These are phyloP conservation scores for Pituophis catenifer DNA, from an alignment of 2,113 vertebrate genomes.

Conservation along the genomic window DNA sequence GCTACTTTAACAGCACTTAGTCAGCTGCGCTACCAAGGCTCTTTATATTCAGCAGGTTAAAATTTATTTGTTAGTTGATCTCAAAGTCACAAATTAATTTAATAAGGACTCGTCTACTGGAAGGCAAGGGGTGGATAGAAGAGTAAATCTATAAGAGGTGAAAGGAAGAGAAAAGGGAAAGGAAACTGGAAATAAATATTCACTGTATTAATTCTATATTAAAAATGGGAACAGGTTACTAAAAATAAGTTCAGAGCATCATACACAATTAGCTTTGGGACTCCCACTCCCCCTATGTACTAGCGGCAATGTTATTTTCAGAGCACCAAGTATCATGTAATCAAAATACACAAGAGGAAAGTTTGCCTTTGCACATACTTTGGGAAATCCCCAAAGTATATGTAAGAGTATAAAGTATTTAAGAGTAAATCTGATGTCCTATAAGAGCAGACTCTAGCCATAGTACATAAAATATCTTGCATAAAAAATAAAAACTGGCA, in stretches of 20 bases:
- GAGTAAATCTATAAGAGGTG: conserved; percentile 1
- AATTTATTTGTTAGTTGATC: background rate
- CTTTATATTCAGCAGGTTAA: background rate
- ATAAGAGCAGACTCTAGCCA: background rate
- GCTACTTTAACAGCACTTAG: no score
- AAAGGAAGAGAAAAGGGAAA: background rate
- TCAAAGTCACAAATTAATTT: background rate
- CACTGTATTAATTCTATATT: conserved; percentile 11
- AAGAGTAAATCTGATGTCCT: background rate
- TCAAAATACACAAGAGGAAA: background rate
- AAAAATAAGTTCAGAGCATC: background rate
- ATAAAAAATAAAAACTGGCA: background rate
- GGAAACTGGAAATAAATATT: conserved; percentile 2
- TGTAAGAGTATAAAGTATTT: background rate
- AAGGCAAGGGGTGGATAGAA: background rate
- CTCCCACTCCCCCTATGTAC: background rate
- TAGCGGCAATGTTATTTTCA: background rate
- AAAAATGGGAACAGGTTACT: background rate
- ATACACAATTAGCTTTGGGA: background rate
- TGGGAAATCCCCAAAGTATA: background rate
- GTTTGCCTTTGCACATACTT: background rate
- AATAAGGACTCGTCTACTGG: background rate
- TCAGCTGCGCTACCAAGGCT: no score
- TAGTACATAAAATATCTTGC: background rate
- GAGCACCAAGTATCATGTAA: background rate